Base-by-base conservation (phyloP, 2,888 invertebrate genomes). In the Campaea margaritaria region DNA sequence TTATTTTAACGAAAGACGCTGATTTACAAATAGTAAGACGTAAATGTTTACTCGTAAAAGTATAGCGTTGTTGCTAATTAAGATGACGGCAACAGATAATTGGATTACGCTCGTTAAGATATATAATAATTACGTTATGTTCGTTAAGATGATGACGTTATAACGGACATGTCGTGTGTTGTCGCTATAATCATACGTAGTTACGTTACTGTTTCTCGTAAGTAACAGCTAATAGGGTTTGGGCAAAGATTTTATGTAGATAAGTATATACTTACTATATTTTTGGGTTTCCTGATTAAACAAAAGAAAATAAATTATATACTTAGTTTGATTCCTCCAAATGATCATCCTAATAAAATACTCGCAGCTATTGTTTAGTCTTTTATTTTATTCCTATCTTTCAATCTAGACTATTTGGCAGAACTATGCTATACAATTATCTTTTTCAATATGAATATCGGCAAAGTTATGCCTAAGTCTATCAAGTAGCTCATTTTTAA, bases 141-240 rank as follows among this genome's bases (percentile, higher is more conserved):
- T 46, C 10, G 45, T 46, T 46, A 46, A 21, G 28, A 28, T 31
- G 28, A 45, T 28, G 28, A 45, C 45, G 45, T 45, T 45, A 45
- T n/a, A 43, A 28, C 8, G 9, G 27, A 28, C 45, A 14, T 28
- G 28, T 28, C 28, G 14, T 39, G 14, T 39, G 8, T 14, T 13
- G 13, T 14, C 21, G 21, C 5, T 21, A 21, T 39, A 38, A 2
- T 9, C 34, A 9, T 36, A n/a, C n/a, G 5, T 31, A 31, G 31
- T 7, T 31, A 36, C 43, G 3, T 43, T 21, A n/a, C n/a, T n/a
- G 43, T 4, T 12, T 7, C 5, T 43, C 21, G 21, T n/a, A 21
- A 21, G 4, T 16, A 43, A 21, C 21, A 2, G 3, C 5, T 43
- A 21, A 21, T 43, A 43, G 43, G 43, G 16, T 43, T 31, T 31